Base-by-base conservation (phyloP, 2,888 invertebrate species). In the Pristionchus maxplancki region DNA sequence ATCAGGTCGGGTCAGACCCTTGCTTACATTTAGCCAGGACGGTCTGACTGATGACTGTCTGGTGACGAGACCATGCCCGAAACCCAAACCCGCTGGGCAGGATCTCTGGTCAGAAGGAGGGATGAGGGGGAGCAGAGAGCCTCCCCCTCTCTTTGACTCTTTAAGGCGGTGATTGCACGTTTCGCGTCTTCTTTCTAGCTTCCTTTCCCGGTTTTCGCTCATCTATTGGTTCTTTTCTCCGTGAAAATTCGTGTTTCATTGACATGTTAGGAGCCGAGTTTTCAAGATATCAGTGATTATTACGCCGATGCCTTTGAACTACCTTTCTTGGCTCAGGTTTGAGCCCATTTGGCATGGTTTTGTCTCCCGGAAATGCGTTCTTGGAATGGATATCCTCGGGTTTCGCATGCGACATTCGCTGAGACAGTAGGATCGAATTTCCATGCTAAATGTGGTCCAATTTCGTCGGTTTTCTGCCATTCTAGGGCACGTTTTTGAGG, bases 121-220 rank as follows among this genome's bases (percentile, higher is more conserved):
- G n/a, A n/a, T n/a, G n/a, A 58, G 58, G 50, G 50, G 50, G 20
- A 5, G 58, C 58, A 20, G 58, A 58, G 58, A 58, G n/a, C 6
- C 24, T 24, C n/a, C 58, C 24, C 58, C 58, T 58, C 58, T 24
- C 6, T 24, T 4, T 24, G 58, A n/a, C 58, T 58, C n/a, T 58
- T 58, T 58, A 58, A 58, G 58, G 58, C 58, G 58, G 58, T 58
- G 58, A 58, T 58, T 58, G 58, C 58, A 58, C 58, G 58, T 58
- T 58, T 58, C 58, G n/a, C 58, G 3, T 1, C 24, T 9, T 8
- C n/a, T 58, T 58, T 58, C 58, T 58, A 58, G 58, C 58, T n/a
- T 58, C 58, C n/a, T 58, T 58, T 58, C 58, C 6, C n/a, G 24
- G 20, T 58, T 58, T 58, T 58, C n/a, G 24, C 50, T 15, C 50